phyloP scores from a whole-genome alignment of 2,113 vertebrate species.

The Tyrannus savana region DNA sequence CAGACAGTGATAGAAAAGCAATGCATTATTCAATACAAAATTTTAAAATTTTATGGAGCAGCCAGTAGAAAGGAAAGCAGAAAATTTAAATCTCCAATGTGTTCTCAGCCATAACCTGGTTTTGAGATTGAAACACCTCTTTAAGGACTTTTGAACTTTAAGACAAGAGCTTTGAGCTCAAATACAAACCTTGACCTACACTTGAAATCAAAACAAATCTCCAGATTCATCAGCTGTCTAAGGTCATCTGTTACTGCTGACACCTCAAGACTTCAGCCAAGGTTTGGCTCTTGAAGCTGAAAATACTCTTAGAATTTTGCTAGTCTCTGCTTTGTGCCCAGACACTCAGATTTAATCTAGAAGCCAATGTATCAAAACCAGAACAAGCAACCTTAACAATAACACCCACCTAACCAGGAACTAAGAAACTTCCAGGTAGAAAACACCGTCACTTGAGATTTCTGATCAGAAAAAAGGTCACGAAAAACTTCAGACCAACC shows the following conservation, averaged over 20 bases:
- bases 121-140: background rate
- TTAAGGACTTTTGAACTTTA: background rate
- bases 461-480: background rate
- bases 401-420: background rate
- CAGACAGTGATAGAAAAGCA: background rate
- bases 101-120: background rate
- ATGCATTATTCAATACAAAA: slow-evolving; percentile 10
- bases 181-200: background rate
- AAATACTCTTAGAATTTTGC: background rate
- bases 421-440: background rate
- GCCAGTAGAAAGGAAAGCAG: background rate
- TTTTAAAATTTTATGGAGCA: slow-evolving; percentile 36
- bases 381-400: background rate
- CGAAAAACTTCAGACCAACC: background rate
- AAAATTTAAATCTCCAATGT: background rate
- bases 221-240: background rate
- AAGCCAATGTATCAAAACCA: background rate
- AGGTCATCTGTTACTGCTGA: background rate
- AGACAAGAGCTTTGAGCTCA: background rate
- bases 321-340: background rate
- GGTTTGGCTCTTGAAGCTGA: background rate
- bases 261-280: background rate
- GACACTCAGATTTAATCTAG: background rate
- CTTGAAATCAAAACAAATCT: slow-evolving; percentile 12
- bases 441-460: background rate